Evolutionary conservation across 2,113 vertebrate species (phyloP).

Genomic region (Gobius niger): DNA sequence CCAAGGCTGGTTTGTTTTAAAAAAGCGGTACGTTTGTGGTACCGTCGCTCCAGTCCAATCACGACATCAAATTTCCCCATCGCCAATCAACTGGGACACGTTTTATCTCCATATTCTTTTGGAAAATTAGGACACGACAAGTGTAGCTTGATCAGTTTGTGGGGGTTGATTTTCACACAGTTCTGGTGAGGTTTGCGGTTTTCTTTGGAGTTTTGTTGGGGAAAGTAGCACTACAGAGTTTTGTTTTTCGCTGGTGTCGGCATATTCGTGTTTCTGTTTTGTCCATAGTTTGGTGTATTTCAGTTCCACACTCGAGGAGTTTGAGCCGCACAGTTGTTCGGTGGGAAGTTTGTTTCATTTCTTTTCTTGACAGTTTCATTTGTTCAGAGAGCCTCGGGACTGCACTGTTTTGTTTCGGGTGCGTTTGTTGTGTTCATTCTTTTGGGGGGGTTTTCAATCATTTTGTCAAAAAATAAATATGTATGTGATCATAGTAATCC

Average conservation of each 20-base stretch:
- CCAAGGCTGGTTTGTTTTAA: constrained; percentile 6
- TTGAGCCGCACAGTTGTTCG: neutral
- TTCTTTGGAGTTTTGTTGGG: neutral
- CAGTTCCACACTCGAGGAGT: constrained; percentile 8
- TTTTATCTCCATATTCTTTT: constrained; percentile 25
- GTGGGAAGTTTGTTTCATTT: constrained; percentile 14
- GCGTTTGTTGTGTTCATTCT: constrained; percentile 20
- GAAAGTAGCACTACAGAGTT: neutral
- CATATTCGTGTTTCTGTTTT: constrained; percentile 9
- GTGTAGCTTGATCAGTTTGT: constrained; percentile 18
- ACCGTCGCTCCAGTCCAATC: constrained; percentile 37
- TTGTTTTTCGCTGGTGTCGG: neutral
- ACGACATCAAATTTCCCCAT: constrained; percentile 37
- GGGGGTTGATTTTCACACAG: constrained; percentile 26
- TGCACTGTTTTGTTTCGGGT: constrained; percentile 28
- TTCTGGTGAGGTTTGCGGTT: neutral
- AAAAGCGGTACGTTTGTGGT: neutral
- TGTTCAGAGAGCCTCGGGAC: constrained; percentile 40
- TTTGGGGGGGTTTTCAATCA: constrained; percentile 16
- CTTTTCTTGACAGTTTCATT: constrained; percentile 16
- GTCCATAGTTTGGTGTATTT: neutral
- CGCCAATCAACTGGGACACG: constrained; percentile 31
- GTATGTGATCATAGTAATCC: constrained; percentile 20
- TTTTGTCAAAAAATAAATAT: constrained; percentile 52
- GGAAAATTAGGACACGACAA: constrained; percentile 37